Evolutionary conservation across 1,140 invertebrate species (phyloP), one percentile per base, ranked within the genome.

Genomic region (Zaprionus davidi): DNA sequence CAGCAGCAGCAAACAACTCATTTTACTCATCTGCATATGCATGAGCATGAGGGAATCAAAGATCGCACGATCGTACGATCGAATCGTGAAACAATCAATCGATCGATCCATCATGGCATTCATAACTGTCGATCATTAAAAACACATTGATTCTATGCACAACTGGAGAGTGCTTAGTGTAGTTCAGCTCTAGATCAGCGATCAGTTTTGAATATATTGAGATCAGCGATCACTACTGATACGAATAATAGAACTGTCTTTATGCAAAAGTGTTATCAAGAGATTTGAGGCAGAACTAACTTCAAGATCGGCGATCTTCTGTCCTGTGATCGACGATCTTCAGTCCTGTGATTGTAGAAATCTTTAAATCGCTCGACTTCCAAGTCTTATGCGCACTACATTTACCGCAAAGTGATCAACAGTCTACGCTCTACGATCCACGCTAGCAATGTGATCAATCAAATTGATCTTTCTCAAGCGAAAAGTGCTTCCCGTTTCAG

Each of bases 21-120:
- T 41, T 22, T 67, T 26, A 56, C 58, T 56, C 51, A 70, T 67
- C 71, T 64, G 69, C 51, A 65, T 71, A 51, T 65, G 53, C 31
- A 57, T 71, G 36, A 58, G 55, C 31, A 57, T 71, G 36, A 51
- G 55, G 15, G 17, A 46, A 49, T 28, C 53, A 55, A 55, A 12
- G 20, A 71, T 71, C 55, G 53, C 51, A 15, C 49, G 24, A 36
- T 22, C 38, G 12, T 31, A 56, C 11, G 6, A 56, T 65, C 7
- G 13, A 15, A 55, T 26, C 28, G 5, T 51, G 28, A 51, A 63
- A 5, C 49, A 12, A 51, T 20, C 38, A 11, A 71, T 49, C 38
- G 34, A 75, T 76, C 69, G 44, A 72, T 76, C 36, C 66, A 20
- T 66, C 15, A 51, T 51, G 20, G 20, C 20, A 22, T 9, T 49